A percentile compares a stretch with the other conserved stretches of the same genome.
These are phyloP conservation scores for Neosalanx taihuensis DNA, from an alignment of 2,797 vertebrate species.

Conservation along the genomic window DNA sequence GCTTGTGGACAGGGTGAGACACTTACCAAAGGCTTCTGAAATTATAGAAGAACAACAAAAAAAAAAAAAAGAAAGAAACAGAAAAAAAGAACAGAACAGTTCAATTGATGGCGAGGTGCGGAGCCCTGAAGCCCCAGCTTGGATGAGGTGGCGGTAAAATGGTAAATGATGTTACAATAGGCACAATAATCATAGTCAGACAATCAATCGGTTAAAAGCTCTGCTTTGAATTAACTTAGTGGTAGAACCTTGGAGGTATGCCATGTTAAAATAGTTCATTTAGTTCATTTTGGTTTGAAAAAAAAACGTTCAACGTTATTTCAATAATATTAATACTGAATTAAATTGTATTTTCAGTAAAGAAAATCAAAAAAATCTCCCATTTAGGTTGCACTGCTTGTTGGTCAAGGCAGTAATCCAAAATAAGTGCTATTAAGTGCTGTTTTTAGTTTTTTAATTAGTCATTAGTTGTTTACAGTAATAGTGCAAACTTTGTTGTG, in stretches of 20 bases:
- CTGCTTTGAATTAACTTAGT: neutral
- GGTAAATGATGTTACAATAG: slow-evolving; percentile 12
- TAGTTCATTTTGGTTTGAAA: neutral
- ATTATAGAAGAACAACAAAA: slow-evolving; percentile 76
- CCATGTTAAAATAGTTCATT: neutral
- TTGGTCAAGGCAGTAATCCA: neutral
- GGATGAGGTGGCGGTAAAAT: slow-evolving; percentile 15
- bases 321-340: neutral
- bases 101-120: slow-evolving; percentile 61
- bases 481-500: neutral
- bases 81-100: slow-evolving; percentile 69
- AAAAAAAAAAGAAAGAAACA: slow-evolving; percentile 62
- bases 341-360: neutral
- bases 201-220: neutral
- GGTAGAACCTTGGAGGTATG: neutral
- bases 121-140: slow-evolving; percentile 32
- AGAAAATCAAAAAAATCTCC: neutral
- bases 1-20: slow-evolving; percentile 71
- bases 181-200: slow-evolving; percentile 11
- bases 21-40: slow-evolving; percentile 99
- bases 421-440: slow-evolving; percentile 13
- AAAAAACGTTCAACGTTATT: neutral
- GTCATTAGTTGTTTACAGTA: neutral
- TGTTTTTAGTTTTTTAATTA: neutral
- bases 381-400: neutral